A percentile compares a stretch with the other conserved stretches of the same genome.
Evolutionary conservation across 2,113 vertebrate genomes (phyloP).

Genomic region (Podarcis muralis): DNA sequence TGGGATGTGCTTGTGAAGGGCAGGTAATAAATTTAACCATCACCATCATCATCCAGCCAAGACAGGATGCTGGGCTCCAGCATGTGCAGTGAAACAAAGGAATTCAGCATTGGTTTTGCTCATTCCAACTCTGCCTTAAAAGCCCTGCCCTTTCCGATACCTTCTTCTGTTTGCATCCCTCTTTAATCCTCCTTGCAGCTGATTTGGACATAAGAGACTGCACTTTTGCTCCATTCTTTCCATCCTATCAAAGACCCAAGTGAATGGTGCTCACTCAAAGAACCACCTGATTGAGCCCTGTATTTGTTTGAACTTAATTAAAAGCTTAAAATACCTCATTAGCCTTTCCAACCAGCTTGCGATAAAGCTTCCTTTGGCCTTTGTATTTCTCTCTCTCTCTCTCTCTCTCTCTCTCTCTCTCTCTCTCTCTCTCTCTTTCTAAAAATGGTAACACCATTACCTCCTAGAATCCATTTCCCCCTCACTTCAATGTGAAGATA

Average conservation of each 20-base stretch:
- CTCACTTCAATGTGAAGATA: no score
- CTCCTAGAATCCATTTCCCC: conserved; percentile 18
- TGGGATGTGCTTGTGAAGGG: no score
- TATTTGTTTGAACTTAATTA: conserved; percentile 48
- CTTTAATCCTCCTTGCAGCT: not conserved
- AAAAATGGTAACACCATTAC: not conserved
- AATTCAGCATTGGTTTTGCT: not conserved
- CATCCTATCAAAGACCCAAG: not conserved
- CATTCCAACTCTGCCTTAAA: not conserved
- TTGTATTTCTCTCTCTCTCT: not conserved
- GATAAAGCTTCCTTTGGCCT: conserved; percentile 49
- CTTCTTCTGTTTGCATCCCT: not conserved
- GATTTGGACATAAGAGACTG: not conserved
- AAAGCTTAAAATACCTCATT: conserved; percentile 46
- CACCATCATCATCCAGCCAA: no score
- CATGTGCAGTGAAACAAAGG: not conserved
- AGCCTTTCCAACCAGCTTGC: conserved; percentile 39
- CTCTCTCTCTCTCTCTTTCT: not conserved
- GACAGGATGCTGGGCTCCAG: not conserved
- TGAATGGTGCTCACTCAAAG: not conserved
- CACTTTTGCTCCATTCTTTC: not conserved
- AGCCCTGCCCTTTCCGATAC: not conserved
- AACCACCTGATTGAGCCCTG: not conserved
- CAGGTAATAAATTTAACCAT: no score
- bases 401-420: no score